These are phyloP conservation scores for Atherinomorus stipes DNA, from an alignment of 2,113 vertebrate species.

Conservation along the genomic window DNA sequence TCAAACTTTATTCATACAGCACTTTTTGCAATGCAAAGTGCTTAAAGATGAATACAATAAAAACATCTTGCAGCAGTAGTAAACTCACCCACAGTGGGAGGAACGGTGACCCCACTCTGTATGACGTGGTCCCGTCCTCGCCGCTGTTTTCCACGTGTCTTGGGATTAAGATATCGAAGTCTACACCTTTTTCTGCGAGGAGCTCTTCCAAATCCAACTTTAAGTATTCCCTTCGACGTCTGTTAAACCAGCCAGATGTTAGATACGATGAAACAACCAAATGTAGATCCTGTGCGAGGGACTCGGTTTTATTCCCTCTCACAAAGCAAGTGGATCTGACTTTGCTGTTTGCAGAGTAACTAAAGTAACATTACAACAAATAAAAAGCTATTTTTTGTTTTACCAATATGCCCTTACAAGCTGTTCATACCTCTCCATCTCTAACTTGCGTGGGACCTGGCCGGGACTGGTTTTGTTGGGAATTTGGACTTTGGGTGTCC, in stretches of 20 bases:
- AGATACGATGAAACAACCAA: too few species aligned
- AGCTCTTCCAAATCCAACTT: constrained; percentile 84
- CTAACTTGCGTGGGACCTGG: constrained; percentile 82
- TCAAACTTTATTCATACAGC: too few species aligned
- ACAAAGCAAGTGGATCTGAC: too few species aligned
- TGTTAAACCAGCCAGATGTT: constrained; percentile 50
- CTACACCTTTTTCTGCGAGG: constrained; percentile 84
- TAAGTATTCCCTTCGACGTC: constrained; percentile 84
- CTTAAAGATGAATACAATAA: neutral
- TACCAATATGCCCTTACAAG: neutral
- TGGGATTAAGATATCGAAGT: constrained; percentile 86
- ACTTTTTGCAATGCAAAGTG: too few species aligned
- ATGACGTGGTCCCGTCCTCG: constrained; percentile 59
- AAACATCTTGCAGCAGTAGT: neutral
- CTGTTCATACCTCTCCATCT: constrained; percentile 86
- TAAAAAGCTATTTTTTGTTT: neutral
- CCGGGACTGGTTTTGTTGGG: constrained; percentile 82
- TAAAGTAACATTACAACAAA: too few species aligned
- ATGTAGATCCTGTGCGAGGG: too few species aligned
- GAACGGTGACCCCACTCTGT: constrained; percentile 75
- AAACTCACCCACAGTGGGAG: constrained; percentile 88
- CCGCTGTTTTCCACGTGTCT: constrained; percentile 70
- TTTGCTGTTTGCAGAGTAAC: too few species aligned
- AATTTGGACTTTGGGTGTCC: constrained; percentile 89
- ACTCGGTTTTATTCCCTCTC: too few species aligned